Conservation (phyloP, 2,888 invertebrate genomes). For the Tipula confusa region DNA sequence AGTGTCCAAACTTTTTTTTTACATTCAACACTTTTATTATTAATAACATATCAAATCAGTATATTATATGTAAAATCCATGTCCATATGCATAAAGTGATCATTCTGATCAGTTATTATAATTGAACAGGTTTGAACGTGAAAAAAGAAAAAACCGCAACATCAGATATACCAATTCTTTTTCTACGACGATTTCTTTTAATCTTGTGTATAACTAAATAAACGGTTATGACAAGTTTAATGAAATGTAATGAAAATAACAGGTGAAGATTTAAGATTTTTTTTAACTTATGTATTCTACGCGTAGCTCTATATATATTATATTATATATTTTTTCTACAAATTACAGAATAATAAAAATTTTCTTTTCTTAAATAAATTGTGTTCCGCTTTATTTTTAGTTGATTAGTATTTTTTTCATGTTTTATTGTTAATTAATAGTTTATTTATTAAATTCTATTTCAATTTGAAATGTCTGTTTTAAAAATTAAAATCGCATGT, state of each 20-base stretch:
- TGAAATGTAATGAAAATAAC: slow-evolving; percentile 25
- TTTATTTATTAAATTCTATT: slow-evolving; percentile 15
- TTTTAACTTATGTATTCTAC: neutral
- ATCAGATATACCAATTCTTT: neutral
- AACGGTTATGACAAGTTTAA: slow-evolving; percentile 25
- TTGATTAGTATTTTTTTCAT: slow-evolving; percentile 4
- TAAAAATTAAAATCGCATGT: neutral
- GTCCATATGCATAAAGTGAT: neutral
- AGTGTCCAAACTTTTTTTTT: neutral
- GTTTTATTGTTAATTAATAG: slow-evolving; percentile 20
- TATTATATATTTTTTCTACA: slow-evolving; percentile 20
- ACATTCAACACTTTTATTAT: neutral
- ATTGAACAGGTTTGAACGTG: neutral
- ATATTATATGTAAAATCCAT: neutral
- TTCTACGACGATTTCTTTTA: slow-evolving; percentile 16
- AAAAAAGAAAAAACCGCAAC: neutral
- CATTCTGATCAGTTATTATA: neutral
- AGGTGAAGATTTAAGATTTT: slow-evolving; percentile 15
- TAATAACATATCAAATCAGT: neutral
- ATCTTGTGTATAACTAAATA: slow-evolving; percentile 4
- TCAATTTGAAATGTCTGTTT: neutral
- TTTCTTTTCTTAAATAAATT: neutral
- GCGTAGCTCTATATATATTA: too few relatives aligned
- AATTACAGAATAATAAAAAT: neutral
- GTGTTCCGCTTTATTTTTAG: slow-evolving; percentile 12